phyloP scores from a whole-genome alignment of 2,888 invertebrate genomes.

The Drosophila sordidula region DNA sequence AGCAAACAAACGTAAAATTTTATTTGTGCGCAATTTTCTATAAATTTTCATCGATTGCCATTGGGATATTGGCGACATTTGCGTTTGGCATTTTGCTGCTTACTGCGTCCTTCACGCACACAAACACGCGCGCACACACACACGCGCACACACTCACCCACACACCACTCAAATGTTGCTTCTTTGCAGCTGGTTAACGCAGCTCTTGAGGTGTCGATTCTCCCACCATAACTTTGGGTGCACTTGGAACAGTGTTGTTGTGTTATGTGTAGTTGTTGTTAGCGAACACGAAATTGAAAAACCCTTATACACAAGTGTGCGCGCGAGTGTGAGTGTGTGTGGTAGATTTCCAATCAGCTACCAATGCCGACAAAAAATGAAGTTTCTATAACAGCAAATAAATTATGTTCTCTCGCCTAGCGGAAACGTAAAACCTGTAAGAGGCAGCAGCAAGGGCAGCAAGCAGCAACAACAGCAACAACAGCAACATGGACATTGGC shows the following conservation, averaged over 20 bases:
- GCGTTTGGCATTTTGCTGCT: conserved; percentile 79
- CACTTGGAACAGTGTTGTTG: conserved; percentile 62
- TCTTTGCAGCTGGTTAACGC: conserved; percentile 45
- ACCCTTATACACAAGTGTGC: conserved; percentile 16
- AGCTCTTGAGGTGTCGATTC: conserved; percentile 48
- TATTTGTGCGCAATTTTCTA: conserved; percentile 81
- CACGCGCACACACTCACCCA: conserved; percentile 15
- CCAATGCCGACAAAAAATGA: conserved; percentile 52
- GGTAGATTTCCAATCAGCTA: conserved; percentile 69
- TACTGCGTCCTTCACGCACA: conserved; percentile 61
- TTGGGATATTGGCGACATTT: conserved; percentile 81
- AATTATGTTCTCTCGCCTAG: conserved; percentile 60
- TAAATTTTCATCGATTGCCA: conserved; percentile 80
- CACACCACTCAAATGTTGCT: conserved; percentile 23
- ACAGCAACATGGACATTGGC: conserved; percentile 56
- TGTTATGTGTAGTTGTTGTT: conserved; percentile 32
- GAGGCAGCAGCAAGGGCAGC: conserved; percentile 16
- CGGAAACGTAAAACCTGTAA: conserved; percentile 50
- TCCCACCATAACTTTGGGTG: conserved; percentile 66
- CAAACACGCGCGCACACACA: conserved; percentile 6
- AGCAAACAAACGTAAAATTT: conserved; percentile 81
- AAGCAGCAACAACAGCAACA: conserved; percentile 6
- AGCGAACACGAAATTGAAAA: conserved; percentile 68
- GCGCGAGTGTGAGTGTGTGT: conserved; percentile 16
- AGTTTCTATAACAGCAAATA: conserved; percentile 72